Conservation (phyloP, 2,888 invertebrate genomes). For the Melanotus villosus region DNA sequence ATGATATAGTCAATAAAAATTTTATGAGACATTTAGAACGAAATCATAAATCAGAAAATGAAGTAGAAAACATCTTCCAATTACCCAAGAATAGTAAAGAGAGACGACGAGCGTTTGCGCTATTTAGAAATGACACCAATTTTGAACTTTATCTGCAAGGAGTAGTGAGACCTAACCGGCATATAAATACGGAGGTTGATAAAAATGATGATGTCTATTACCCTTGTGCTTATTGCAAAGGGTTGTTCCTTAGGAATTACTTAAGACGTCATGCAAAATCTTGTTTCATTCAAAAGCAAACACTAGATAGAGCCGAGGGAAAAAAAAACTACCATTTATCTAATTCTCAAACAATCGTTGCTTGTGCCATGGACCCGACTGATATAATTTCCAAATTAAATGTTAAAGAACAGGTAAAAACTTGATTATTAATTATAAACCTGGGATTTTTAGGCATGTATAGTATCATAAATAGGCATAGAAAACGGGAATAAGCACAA, state of each 20-base stretch:
- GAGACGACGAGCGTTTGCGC: constrained; percentile 25
- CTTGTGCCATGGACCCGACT: background rate
- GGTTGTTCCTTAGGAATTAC: background rate
- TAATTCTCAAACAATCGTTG: background rate
- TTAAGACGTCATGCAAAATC: background rate
- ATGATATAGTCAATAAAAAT: constrained; percentile 43
- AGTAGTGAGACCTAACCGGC: constrained; percentile 27
- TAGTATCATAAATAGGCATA: too few species aligned
- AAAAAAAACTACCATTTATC: constrained; percentile 26
- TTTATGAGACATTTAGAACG: constrained; percentile 46
- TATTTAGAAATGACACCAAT: constrained; percentile 43
- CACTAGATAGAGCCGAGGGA: background rate
- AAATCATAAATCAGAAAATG: constrained; percentile 33
- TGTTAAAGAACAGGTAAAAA: background rate
- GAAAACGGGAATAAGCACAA: too few species aligned
- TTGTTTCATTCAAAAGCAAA: background rate
- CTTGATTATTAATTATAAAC: background rate
- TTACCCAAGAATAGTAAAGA: constrained; percentile 41
- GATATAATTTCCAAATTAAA: background rate
- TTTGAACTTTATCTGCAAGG: constrained; percentile 47
- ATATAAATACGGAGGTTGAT: background rate
- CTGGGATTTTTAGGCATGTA: too few species aligned
- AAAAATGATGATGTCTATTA: background rate
- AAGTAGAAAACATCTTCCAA: constrained; percentile 36
- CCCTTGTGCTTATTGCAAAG: background rate